These are phyloP conservation scores for Trachelus tabidus DNA, from an alignment of 2,888 invertebrate genomes.

Conservation along the genomic window DNA sequence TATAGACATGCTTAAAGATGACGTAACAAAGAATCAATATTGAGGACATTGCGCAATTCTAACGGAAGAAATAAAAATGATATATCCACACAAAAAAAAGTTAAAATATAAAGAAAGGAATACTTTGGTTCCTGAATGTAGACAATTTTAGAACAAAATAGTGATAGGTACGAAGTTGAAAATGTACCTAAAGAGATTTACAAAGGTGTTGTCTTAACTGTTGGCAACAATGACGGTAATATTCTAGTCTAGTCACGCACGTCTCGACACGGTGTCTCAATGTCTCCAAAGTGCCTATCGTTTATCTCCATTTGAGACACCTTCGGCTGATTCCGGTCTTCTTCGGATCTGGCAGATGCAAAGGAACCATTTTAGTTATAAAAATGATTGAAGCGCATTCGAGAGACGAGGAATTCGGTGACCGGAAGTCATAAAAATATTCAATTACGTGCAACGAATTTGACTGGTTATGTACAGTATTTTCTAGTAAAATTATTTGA, in stretches of 20 bases:
- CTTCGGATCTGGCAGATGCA: background rate
- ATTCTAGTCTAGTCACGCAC: conserved; percentile 23
- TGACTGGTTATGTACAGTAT: background rate
- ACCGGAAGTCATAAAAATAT: background rate
- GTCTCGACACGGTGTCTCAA: conserved; percentile 21
- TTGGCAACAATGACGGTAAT: background rate
- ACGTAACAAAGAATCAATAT: background rate
- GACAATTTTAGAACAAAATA: background rate
- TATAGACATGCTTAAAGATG: background rate
- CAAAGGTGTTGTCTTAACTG: background rate
- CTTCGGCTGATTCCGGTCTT: background rate
- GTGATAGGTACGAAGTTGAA: background rate
- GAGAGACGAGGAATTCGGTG: background rate
- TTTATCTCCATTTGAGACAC: conserved; percentile 30
- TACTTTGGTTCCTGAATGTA: background rate
- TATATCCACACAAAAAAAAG: conserved; percentile 3
- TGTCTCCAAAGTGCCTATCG: conserved; percentile 29
- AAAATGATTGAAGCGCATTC: background rate
- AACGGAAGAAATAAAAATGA: background rate
- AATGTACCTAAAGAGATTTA: background rate
- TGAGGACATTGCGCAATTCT: conserved; percentile 4
- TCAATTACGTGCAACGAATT: background rate
- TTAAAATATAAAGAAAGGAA: background rate
- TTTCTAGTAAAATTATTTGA: background rate
- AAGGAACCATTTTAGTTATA: background rate